Evolutionary conservation across 2,888 invertebrate species (phyloP), one percentile per base, ranked within the genome.

Genomic region (Caenorhabditis imperialis): DNA sequence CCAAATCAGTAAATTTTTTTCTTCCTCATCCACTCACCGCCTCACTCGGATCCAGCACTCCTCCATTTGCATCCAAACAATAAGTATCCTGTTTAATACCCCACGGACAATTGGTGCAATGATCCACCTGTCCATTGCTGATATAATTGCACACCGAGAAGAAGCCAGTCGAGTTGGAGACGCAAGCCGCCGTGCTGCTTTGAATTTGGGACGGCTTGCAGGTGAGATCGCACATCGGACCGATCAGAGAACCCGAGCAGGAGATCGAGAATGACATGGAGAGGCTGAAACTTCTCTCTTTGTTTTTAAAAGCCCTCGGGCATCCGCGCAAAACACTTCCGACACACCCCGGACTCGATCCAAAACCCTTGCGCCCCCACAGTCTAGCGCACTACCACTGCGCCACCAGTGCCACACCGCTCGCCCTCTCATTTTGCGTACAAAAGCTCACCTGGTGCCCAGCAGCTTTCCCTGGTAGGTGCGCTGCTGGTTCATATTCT

Each of bases 41-140:
- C 22, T 73, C 77, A 35, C 54, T 55, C 1, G 81, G 81, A 42
- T 81, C 73, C 22, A 82, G 55, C 2, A 82, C 79, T 33, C 72
- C 67, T 40, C 82, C 82, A 18, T 67, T 33, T 23, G 75, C 80
- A 58, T 85, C 85, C 42, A 82, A 83, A 35, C 85, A 82, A 63
- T 82, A 78, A 7, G 79, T 80, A 10, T 65, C 70, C 14, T 86
- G 84, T 35, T 77, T 55, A 60, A 85, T 79, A 16, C 86, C 86
- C 84, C 83, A 86, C 6, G 86, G 86, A 62, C 86, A 86, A 18
- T 81, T 76, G 69, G 83, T 67, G 69, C 86, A 86, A 45, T 84
- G 58, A 33, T 78, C 77, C 6, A 86, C 86, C 71, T 81, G 79
- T 48, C 77, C 79, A 14, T 40, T 42, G 30, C 45, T 37, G 3